These are phyloP conservation scores for Gymnoscelis rufifasciata DNA, from an alignment of 2,888 invertebrate species.

Conservation along the genomic window DNA sequence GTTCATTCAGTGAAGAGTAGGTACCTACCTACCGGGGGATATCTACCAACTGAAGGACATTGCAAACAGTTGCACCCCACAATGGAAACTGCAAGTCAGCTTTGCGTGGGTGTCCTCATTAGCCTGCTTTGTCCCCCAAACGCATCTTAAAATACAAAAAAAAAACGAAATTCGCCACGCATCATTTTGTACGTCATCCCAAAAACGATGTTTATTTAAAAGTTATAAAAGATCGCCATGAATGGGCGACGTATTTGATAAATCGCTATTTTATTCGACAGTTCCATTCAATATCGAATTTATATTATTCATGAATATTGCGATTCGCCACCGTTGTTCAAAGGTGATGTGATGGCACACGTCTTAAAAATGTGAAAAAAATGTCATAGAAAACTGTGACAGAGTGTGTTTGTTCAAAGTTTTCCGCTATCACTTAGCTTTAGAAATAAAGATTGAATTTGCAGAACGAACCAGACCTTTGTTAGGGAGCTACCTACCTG, in stretches of 20 bases:
- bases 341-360: slow-evolving; percentile 46
- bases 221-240: slow-evolving; percentile 66
- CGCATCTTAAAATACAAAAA: slow-evolving; percentile 42
- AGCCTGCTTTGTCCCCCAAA: slow-evolving; percentile 66
- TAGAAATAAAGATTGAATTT: too few species aligned
- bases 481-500: too few species aligned
- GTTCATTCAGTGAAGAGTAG: neutral
- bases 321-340: slow-evolving; percentile 76
- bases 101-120: slow-evolving; percentile 76
- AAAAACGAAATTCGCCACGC: slow-evolving; percentile 58
- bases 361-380: slow-evolving; percentile 45
- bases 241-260: slow-evolving; percentile 69
- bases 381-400: neutral
- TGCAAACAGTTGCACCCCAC: slow-evolving; percentile 38
- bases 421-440: too few species aligned
- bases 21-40: neutral
- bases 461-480: too few species aligned
- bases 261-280: slow-evolving; percentile 73
- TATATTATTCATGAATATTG: slow-evolving; percentile 73
- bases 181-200: slow-evolving; percentile 68
- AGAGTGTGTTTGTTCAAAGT: too few species aligned
- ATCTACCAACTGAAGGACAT: slow-evolving; percentile 21
- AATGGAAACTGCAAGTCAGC: slow-evolving; percentile 55
- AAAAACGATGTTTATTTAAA: slow-evolving; percentile 77
- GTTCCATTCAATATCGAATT: slow-evolving; percentile 71